Evolutionary conservation across 2,797 vertebrate species (phyloP).

Genomic region (Muscicapa striata): DNA sequence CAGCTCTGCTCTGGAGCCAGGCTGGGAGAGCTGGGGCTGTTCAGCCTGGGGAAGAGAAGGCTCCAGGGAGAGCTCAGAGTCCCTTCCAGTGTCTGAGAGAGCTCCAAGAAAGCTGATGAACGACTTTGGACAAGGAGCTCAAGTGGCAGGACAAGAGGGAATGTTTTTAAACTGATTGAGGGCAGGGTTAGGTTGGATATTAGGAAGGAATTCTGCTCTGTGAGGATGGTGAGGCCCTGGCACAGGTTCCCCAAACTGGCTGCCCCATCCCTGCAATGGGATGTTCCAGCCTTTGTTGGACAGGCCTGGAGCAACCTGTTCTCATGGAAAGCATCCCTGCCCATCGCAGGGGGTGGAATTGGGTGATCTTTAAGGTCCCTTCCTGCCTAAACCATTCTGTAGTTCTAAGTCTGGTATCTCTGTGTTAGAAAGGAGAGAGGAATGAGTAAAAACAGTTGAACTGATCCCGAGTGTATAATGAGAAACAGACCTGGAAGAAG

Average conservation of each 20-base stretch:
- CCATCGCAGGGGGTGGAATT: background rate
- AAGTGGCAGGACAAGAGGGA: background rate
- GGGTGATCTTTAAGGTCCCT: background rate
- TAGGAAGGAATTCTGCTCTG: background rate
- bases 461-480: fast-evolving
- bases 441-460: background rate
- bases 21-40: background rate
- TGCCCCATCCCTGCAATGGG: background rate
- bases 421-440: background rate
- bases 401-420: background rate
- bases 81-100: fast-evolving
- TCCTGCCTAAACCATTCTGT: background rate
- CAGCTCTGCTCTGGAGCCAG: background rate
- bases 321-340: background rate
- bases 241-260: background rate
- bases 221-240: background rate
- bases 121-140: background rate
- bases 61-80: background rate
- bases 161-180: background rate
- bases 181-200: background rate
- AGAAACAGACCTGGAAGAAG: background rate
- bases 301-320: fast-evolving
- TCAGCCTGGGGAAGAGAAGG: background rate
- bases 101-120: background rate
- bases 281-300: background rate